These are phyloP conservation scores for Leucophenga montana DNA, from an alignment of 2,888 invertebrate species.

Conservation along the genomic window DNA sequence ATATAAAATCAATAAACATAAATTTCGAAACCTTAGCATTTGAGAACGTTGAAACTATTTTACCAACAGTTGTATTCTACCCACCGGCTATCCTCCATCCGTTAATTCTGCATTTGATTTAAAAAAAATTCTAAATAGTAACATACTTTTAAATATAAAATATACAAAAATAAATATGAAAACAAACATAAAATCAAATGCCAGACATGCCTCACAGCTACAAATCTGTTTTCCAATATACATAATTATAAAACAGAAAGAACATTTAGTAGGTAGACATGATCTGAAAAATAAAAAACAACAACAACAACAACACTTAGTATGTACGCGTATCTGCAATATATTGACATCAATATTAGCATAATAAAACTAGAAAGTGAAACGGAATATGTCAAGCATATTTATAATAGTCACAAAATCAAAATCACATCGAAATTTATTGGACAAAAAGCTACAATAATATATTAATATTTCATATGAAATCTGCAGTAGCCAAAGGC, in stretches of 20 bases:
- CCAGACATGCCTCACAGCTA: neutral
- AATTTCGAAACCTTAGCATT: too few relatives aligned
- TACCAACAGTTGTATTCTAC: too few relatives aligned
- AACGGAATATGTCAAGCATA: too few relatives aligned
- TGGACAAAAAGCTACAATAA: neutral
- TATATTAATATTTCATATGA: conserved; percentile 14
- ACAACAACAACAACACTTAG: neutral
- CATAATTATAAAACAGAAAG: neutral
- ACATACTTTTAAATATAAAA: too few relatives aligned
- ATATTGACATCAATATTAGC: too few relatives aligned
- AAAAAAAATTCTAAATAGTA: too few relatives aligned
- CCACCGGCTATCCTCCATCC: too few relatives aligned
- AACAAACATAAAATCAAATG: conserved; percentile 9
- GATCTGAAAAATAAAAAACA: neutral
- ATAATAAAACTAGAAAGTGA: too few relatives aligned
- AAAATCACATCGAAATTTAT: conserved; percentile 17
- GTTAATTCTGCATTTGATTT: too few relatives aligned
- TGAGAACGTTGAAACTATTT: too few relatives aligned
- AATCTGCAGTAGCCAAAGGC: neutral
- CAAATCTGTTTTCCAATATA: conserved; percentile 7
- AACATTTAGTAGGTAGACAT: neutral
- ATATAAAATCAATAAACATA: too few relatives aligned
- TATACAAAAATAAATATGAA: neutral
- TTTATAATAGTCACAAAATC: conserved; percentile 17
- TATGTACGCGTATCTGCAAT: too few relatives aligned